phyloP scores from a whole-genome alignment of 2,888 invertebrate species.

The Drosophila merina region DNA sequence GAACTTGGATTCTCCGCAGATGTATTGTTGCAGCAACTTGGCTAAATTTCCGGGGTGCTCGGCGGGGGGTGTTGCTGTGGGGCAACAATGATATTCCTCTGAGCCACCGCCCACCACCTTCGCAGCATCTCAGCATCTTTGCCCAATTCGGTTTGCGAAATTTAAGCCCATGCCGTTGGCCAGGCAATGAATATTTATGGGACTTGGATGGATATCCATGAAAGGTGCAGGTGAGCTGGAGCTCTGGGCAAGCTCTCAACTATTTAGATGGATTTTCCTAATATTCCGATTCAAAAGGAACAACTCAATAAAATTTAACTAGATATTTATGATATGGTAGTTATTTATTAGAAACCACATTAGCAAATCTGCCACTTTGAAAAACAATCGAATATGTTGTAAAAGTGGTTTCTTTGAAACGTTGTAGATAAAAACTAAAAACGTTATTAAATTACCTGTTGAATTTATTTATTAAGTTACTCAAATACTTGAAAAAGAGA shows the following conservation, averaged over 20 bases:
- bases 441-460: no score
- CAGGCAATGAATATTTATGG: slow-evolving; percentile 45
- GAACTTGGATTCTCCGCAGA: slow-evolving; percentile 59
- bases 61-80: not conserved
- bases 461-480: no score
- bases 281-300: not conserved
- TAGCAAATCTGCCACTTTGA: no score
- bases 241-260: not conserved
- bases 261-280: not conserved
- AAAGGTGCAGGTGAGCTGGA: slow-evolving; percentile 13
- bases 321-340: no score
- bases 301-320: no score
- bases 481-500: no score
- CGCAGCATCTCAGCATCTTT: slow-evolving; percentile 14
- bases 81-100: slow-evolving; percentile 23
- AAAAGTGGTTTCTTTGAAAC: no score
- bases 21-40: slow-evolving; percentile 53
- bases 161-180: slow-evolving; percentile 26
- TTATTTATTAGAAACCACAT: no score
- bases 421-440: no score
- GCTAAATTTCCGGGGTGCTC: slow-evolving; percentile 8
- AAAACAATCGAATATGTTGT: no score
- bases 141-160: slow-evolving; percentile 17
- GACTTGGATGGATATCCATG: slow-evolving; percentile 23
- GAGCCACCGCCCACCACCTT: not conserved